These are phyloP conservation scores for Turritopsis rubra DNA, from an alignment of 30 jellyfish, hydroid and myxozoan species.

Conservation along the genomic window DNA sequence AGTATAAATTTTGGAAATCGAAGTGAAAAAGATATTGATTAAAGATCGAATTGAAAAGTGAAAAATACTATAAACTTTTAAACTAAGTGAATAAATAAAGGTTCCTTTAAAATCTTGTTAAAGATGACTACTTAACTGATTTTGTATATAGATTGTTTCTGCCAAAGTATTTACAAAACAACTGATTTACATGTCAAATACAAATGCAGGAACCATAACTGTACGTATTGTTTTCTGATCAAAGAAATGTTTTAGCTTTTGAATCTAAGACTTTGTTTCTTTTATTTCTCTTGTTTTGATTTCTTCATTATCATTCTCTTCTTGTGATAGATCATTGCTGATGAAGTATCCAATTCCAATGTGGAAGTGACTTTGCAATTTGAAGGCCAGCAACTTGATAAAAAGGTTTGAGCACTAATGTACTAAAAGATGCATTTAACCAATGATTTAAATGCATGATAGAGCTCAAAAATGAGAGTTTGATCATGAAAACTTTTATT, in stretches of 20 bases:
- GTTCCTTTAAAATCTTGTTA: neutral
- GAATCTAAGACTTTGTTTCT: neutral
- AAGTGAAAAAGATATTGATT: no score
- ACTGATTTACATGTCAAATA: slow-evolving; percentile 38
- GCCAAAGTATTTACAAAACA: slow-evolving; percentile 35
- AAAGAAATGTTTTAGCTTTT: no score
- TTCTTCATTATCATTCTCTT: neutral
- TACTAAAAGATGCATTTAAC: no score
- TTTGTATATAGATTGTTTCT: slow-evolving; percentile 49
- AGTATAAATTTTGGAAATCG: no score
- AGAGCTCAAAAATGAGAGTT: no score
- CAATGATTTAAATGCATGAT: no score
- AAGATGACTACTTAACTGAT: neutral
- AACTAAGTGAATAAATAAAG: no score
- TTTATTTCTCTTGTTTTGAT: neutral
- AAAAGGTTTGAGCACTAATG: no score
- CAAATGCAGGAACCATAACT: slow-evolving; percentile 54
- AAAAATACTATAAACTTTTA: no score
- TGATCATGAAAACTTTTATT: no score
- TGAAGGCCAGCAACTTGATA: slow-evolving; percentile 70
- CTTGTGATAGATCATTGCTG: slow-evolving; percentile 15
- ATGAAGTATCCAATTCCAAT: slow-evolving; percentile 39
- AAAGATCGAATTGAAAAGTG: no score
- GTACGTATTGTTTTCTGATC: no score
- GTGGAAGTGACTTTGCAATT: slow-evolving; percentile 49